These are phyloP conservation scores for Ectemnius continuus DNA, from an alignment of 2,888 invertebrate species.

Conservation along the genomic window DNA sequence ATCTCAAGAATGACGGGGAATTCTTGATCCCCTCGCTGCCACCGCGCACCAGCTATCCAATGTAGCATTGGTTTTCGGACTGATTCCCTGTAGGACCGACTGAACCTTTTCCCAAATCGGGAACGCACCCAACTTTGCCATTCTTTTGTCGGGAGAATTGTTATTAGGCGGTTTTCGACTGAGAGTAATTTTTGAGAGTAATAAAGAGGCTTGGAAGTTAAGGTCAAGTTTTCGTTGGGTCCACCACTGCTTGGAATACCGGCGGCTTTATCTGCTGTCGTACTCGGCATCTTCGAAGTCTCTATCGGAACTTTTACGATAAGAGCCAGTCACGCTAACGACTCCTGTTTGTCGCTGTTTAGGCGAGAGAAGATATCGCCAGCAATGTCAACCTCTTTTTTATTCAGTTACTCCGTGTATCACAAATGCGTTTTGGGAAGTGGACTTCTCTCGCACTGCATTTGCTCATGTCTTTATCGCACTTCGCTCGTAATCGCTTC, in stretches of 20 bases:
- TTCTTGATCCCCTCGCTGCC: constrained; percentile 47
- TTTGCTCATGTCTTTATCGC: too few species aligned
- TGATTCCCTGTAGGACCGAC: not conserved
- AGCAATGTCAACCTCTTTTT: not conserved
- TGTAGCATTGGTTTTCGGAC: constrained; percentile 38
- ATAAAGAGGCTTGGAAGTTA: too few species aligned
- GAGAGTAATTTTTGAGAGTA: not conserved
- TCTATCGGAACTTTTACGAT: constrained; percentile 35
- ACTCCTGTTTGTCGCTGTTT: constrained; percentile 28
- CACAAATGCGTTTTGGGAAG: not conserved
- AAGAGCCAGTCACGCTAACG: constrained; percentile 14
- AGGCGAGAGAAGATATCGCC: constrained; percentile 10
- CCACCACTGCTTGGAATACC: not conserved
- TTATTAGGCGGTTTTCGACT: not conserved
- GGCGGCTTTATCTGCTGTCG: constrained; percentile 13
- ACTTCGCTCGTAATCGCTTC: not conserved
- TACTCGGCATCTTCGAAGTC: constrained; percentile 20
- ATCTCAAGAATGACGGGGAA: constrained; percentile 51
- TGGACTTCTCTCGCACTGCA: too few species aligned
- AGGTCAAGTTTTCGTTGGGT: not conserved
- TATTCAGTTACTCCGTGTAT: not conserved
- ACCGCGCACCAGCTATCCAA: constrained; percentile 23
- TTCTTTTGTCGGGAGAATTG: not conserved
- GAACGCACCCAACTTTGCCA: not conserved
- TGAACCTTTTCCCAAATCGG: not conserved